These are phyloP conservation scores for Aelia acuminata DNA, from an alignment of 2,888 invertebrate genomes.

Conservation along the genomic window DNA sequence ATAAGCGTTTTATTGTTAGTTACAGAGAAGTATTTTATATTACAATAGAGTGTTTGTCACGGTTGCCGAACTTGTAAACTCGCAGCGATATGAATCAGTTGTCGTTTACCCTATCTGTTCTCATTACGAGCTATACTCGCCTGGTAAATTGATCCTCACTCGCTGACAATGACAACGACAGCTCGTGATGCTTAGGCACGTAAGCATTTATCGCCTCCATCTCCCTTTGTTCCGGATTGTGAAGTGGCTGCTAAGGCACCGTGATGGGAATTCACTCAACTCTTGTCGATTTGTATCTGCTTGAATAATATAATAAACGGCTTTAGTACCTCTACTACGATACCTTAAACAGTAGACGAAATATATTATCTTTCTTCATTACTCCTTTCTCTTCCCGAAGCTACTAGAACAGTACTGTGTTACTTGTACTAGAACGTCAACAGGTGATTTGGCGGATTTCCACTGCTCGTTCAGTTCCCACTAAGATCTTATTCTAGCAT, in stretches of 20 bases:
- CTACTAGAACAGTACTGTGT: no score
- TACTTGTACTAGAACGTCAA: not conserved
- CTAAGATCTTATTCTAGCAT: not conserved
- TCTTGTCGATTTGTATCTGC: not conserved
- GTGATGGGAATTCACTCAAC: not conserved
- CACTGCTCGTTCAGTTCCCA: not conserved
- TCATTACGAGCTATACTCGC: not conserved
- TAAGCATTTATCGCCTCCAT: not conserved
- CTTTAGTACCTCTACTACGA: no score
- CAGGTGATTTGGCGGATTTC: not conserved
- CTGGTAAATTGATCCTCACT: not conserved
- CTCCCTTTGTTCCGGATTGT: not conserved
- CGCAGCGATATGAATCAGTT: not conserved
- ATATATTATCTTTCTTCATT: not conserved
- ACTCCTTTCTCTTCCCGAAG: not conserved
- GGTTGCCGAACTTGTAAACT: not conserved
- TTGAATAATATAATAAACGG: not conserved
- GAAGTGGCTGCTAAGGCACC: not conserved
- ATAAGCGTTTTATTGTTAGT: no score
- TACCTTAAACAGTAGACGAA: not conserved
- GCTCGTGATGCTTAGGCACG: not conserved
- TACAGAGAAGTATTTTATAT: no score
- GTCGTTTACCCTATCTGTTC: not conserved
- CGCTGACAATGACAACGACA: not conserved
- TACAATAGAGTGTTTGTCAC: not conserved